These are phyloP conservation scores for Polyergus mexicanus DNA, from an alignment of 1,140 invertebrate genomes.

Conservation along the genomic window DNA sequence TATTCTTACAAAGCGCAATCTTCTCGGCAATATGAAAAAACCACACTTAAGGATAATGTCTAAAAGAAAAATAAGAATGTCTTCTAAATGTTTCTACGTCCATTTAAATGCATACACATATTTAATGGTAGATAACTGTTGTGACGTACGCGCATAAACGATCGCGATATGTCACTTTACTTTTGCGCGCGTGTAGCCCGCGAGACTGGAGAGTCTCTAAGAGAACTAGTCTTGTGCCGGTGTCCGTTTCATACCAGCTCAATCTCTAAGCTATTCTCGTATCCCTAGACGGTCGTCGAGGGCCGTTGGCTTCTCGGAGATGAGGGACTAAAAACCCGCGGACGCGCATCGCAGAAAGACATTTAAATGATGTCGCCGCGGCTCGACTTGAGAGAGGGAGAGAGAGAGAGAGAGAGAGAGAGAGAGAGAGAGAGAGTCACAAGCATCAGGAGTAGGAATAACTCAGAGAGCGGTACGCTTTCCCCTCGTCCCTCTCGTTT, in stretches of 20 bases:
- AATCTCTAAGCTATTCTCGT: constrained; percentile 74
- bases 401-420: constrained; percentile 28
- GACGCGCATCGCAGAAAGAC: constrained; percentile 81
- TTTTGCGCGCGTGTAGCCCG: no score
- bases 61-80: not conserved
- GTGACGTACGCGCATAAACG: not conserved
- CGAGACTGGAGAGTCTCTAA: constrained; percentile 36
- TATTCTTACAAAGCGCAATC: constrained; percentile 30
- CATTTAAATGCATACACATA: no score
- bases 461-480: constrained; percentile 78
- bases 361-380: constrained; percentile 86
- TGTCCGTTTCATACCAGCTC: constrained; percentile 73
- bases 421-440: constrained; percentile 28
- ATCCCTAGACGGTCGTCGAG: constrained; percentile 55
- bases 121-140: not conserved
- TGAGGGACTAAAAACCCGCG: constrained; percentile 84
- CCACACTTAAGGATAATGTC: not conserved
- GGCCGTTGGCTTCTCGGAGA: constrained; percentile 79
- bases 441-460: constrained; percentile 76
- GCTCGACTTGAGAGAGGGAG: constrained; percentile 69
- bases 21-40: constrained; percentile 9
- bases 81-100: no score
- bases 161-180: not conserved
- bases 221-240: constrained; percentile 61
- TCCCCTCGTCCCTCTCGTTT: constrained; percentile 43